Conservation (phyloP, 2,888 invertebrate species). For the Dryocosmus kuriphilus region DNA sequence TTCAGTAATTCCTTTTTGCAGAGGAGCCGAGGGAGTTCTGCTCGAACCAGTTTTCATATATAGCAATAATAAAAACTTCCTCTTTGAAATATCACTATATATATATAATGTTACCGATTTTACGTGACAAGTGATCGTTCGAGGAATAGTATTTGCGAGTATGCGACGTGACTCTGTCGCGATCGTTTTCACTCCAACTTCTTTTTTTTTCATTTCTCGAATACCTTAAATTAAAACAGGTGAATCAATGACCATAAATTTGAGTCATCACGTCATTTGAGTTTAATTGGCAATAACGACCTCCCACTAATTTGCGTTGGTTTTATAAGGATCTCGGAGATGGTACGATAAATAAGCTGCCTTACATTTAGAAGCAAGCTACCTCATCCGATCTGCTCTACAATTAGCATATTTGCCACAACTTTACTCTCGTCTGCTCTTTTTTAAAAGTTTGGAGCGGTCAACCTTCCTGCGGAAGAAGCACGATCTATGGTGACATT, state of each 20-base stretch:
- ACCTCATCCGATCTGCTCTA: neutral
- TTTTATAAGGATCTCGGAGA: neutral
- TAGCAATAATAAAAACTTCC: neutral
- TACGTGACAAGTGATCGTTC: slow-evolving; percentile 2
- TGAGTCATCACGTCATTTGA: neutral
- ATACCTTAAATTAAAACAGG: neutral
- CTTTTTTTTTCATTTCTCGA: slow-evolving; percentile 3
- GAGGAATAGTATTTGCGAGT: neutral
- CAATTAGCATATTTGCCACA: slow-evolving; percentile 17
- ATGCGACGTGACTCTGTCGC: neutral
- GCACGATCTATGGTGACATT: neutral
- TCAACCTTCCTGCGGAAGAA: neutral
- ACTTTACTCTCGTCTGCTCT: neutral
- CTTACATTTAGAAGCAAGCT: slow-evolving; percentile 7
- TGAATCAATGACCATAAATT: neutral
- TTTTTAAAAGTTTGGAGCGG: neutral
- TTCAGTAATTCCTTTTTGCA: no score
- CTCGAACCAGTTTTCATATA: neutral
- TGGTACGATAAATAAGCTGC: neutral
- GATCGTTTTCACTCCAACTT: neutral
- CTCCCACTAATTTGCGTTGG: neutral
- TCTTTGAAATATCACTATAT: neutral
- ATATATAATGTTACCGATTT: neutral
- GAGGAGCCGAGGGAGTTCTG: no score
- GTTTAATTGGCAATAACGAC: slow-evolving; percentile 12